These are phyloP conservation scores for Morphnarchus princeps DNA, from an alignment of 2,113 vertebrate species.

Conservation along the genomic window DNA sequence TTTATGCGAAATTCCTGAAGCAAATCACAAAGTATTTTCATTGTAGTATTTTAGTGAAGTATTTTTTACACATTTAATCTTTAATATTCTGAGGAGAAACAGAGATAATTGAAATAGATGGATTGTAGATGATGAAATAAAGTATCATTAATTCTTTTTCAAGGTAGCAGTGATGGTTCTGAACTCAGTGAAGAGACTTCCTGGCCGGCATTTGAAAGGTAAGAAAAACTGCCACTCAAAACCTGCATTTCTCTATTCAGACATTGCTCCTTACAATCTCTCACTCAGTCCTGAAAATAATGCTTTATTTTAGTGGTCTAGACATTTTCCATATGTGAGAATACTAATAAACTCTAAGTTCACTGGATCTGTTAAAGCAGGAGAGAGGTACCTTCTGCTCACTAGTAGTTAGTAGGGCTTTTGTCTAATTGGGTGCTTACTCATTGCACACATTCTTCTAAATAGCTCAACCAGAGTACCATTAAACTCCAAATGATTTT, in stretches of 20 bases:
- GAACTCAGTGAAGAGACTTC: conserved; percentile 97
- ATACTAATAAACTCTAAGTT: background rate
- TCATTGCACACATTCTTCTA: background rate
- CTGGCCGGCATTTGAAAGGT: conserved; percentile 99
- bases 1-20: background rate
- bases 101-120: background rate
- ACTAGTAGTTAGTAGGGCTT: background rate
- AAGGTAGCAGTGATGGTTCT: conserved; percentile 98
- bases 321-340: background rate
- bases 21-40: background rate
- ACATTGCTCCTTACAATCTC: background rate
- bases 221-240: conserved; percentile 29
- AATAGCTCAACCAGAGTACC: background rate
- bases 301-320: background rate
- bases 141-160: background rate
- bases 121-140: background rate
- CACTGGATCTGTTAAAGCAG: background rate
- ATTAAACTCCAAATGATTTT: background rate
- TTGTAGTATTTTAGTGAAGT: background rate
- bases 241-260: background rate
- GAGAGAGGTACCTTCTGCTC: background rate
- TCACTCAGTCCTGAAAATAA: background rate
- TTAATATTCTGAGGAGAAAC: background rate
- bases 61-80: background rate
- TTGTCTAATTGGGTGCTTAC: background rate